These are phyloP conservation scores for Bettongia penicillata DNA, from an alignment of 2,113 vertebrate genomes.

Conservation along the genomic window DNA sequence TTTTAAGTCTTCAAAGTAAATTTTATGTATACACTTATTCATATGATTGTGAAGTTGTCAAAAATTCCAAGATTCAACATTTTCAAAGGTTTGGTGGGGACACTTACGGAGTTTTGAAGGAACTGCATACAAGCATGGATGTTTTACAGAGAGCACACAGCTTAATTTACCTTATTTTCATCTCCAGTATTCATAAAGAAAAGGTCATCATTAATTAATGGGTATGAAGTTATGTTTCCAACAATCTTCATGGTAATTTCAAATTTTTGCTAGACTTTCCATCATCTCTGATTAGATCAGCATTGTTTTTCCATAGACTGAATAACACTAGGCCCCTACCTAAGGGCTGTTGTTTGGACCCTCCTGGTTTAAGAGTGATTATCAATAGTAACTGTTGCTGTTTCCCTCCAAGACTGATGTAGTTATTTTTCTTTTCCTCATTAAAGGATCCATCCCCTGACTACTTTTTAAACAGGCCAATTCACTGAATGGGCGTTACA, in stretches of 20 bases:
- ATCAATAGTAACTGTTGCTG: too few relatives aligned
- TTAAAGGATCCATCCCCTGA: too few relatives aligned
- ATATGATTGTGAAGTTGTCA: constrained; percentile 53
- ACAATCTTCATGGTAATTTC: neutral
- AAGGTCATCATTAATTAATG: neutral
- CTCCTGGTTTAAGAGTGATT: too few relatives aligned
- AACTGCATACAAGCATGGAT: constrained; percentile 24
- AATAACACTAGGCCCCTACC: too few relatives aligned
- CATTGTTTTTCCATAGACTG: neutral
- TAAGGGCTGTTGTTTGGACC: too few relatives aligned
- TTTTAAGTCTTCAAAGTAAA: constrained; percentile 77
- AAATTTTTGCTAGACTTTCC: neutral
- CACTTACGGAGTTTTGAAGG: constrained; percentile 53
- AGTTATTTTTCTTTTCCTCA: too few relatives aligned
- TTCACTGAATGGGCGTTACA: too few relatives aligned
- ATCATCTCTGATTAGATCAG: neutral
- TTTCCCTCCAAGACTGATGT: too few relatives aligned
- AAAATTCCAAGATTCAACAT: constrained; percentile 68
- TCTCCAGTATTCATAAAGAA: neutral
- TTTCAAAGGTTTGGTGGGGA: constrained; percentile 28
- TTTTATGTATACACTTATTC: constrained; percentile 81
- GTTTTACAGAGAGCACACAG: constrained; percentile 39
- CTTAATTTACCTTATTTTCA: constrained; percentile 12
- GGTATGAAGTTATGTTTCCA: neutral
- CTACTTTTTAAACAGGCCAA: too few relatives aligned